phyloP scores from a whole-genome alignment of 2,888 invertebrate species.

The Ferdinandea cuprea region DNA sequence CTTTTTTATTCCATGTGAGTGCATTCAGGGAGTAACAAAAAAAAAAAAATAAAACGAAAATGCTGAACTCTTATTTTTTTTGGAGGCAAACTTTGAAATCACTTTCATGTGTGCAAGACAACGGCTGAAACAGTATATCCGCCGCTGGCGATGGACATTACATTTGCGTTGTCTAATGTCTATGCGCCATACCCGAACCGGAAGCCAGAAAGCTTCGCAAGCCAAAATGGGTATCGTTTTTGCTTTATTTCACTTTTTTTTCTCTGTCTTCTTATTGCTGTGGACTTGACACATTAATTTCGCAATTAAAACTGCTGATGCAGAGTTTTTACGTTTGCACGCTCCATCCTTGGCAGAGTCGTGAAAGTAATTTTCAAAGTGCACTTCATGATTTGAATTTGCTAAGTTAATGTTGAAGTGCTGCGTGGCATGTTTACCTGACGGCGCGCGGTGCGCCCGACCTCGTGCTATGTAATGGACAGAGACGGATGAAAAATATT shows the following conservation, averaged over 20 bases:
- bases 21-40: neutral
- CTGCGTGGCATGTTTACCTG: slow-evolving; percentile 5
- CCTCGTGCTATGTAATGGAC: too few relatives aligned
- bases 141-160: slow-evolving; percentile 9
- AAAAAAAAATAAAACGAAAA: neutral
- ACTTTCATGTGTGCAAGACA: slow-evolving; percentile 14
- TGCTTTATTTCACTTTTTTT: neutral
- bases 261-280: neutral
- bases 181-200: neutral
- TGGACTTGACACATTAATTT: slow-evolving; percentile 63
- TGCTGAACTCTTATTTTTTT: slow-evolving; percentile 13
- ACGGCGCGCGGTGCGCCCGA: neutral
- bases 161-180: slow-evolving; percentile 29
- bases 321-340: slow-evolving; percentile 34
- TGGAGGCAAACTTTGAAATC: slow-evolving; percentile 35
- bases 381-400: slow-evolving; percentile 39
- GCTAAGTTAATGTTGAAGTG: slow-evolving; percentile 20
- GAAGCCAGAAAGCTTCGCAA: slow-evolving; percentile 5
- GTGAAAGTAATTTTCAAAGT: slow-evolving; percentile 49
- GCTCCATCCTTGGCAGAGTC: slow-evolving; percentile 7
- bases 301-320: slow-evolving; percentile 57
- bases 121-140: slow-evolving; percentile 13
- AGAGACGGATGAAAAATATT: neutral
- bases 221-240: neutral
- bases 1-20: slow-evolving; percentile 50